Evolutionary conservation across 2,888 invertebrate genomes (phyloP), one percentile per base, ranked within the genome.

Genomic region (Lasioglossum morio): DNA sequence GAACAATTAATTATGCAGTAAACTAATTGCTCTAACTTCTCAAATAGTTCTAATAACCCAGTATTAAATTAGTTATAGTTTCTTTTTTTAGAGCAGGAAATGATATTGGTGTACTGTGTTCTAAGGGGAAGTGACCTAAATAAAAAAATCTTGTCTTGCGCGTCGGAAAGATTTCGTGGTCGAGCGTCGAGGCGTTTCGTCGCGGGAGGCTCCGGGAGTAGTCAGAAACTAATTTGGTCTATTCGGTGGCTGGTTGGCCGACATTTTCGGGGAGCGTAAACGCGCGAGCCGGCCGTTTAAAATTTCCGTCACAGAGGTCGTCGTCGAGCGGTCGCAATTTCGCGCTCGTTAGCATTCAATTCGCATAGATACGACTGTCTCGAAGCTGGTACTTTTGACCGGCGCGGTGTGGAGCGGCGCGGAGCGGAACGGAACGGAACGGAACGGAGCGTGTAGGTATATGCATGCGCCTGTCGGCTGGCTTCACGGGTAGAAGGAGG

Each of bases 331-430:
- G n/a, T 53, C 73, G 70, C 66, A 79, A 82, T 87, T 79, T 78
- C 75, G 53, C 57, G 74, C 79, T 89, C 79, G 82, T 89, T 86
- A 85, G 75, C 72, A 85, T 85, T 88, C 85, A 82, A 88, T 88
- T 85, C 86, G 82, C 78, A 70, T 66, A 79, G 78, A 85, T 66
- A 74, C 70, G 66, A 78, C 69, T 83, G 83, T 79, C 85, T 85
- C 82, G 66, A 79, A 63, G 78, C 83, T 69, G 75, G 76, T 76
- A 76, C 86, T 87, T 86, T 87, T 63, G 80, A 53, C 53, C 34
- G 73, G 27, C 73, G 53, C 79, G 72, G 27, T 3, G 5, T 12
- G 7, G 63, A 53, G 1, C n/a, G 53, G 53, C 3, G 10, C n/a
- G 53, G 53, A 23, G 23, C 23, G 53, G 53, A 57, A n/a, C n/a